Evolutionary conservation across 2,888 invertebrate genomes (phyloP).

Genomic region (Plutella xylostella): DNA sequence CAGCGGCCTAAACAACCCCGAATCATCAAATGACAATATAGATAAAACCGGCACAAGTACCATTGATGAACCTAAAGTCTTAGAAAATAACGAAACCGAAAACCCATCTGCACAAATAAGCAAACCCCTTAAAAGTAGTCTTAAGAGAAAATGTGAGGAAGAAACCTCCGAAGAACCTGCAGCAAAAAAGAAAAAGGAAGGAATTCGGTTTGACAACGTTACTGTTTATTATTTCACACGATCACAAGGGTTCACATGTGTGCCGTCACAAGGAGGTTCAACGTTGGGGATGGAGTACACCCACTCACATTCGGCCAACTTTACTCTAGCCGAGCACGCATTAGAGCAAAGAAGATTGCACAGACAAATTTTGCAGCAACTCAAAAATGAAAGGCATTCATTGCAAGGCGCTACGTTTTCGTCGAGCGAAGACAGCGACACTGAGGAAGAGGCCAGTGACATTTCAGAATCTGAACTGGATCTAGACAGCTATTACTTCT

Average conservation of each 20-base stretch:
- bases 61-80: slow-evolving; percentile 21
- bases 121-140: slow-evolving; percentile 66
- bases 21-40: slow-evolving; percentile 8
- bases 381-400: slow-evolving; percentile 77
- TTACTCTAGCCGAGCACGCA: slow-evolving; percentile 89
- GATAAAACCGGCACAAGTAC: slow-evolving; percentile 19
- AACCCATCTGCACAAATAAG: slow-evolving; percentile 26
- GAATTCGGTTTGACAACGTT: slow-evolving; percentile 90
- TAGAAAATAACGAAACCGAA: slow-evolving; percentile 22
- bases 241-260: slow-evolving; percentile 91
- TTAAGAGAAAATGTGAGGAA: slow-evolving; percentile 72
- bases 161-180: slow-evolving; percentile 54
- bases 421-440: slow-evolving; percentile 87
- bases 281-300: slow-evolving; percentile 92
- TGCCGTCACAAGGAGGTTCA: slow-evolving; percentile 90
- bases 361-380: slow-evolving; percentile 80
- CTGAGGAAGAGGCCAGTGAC: slow-evolving; percentile 86
- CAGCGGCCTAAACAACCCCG: slow-evolving; percentile 26
- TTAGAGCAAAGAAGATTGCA: slow-evolving; percentile 89
- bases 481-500: slow-evolving; percentile 89
- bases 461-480: slow-evolving; percentile 87
- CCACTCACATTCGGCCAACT: slow-evolving; percentile 78
- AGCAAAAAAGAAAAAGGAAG: slow-evolving; percentile 78
- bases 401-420: slow-evolving; percentile 68
- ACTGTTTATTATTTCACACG: slow-evolving; percentile 96